phyloP scores from a whole-genome alignment of 2,113 vertebrate species.

The Calonectris borealis region DNA sequence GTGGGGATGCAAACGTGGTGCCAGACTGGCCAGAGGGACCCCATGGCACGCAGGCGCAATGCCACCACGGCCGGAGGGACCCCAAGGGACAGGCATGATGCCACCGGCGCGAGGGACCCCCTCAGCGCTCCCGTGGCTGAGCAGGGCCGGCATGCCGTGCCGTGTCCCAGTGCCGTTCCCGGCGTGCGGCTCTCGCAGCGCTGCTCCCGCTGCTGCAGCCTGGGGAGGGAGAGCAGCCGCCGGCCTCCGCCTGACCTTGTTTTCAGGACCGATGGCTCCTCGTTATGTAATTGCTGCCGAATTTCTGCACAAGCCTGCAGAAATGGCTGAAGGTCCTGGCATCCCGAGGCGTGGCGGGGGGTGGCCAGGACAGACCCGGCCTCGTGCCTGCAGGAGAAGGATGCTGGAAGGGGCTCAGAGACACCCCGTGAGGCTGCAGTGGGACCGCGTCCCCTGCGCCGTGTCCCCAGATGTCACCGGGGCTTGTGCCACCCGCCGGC shows the following conservation, averaged over 20 bases:
- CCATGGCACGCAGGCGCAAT: not conserved
- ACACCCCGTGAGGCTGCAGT: not conserved
- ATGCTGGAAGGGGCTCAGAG: not conserved
- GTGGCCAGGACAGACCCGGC: not conserved
- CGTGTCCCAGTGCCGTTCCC: not conserved
- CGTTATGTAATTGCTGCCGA: not conserved
- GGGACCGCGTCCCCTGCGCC: not conserved
- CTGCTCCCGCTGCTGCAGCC: not conserved
- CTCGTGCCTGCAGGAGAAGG: not conserved
- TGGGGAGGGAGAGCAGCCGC: not conserved
- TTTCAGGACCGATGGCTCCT: not conserved
- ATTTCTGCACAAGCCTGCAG: not conserved
- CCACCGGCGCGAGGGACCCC: not conserved
- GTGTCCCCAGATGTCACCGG: not conserved
- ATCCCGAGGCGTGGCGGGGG: not conserved
- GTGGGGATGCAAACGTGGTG: rapidly evolving
- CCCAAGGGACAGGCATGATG: not conserved
- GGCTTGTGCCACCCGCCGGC: not conserved
- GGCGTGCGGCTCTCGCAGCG: not conserved
- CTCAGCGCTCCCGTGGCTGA: not conserved
- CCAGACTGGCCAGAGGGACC: too few species aligned
- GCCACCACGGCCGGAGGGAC: not conserved
- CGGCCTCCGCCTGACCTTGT: not conserved
- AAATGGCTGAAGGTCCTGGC: not conserved
- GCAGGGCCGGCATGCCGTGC: rapidly evolving